Conservation (phyloP, 2,797 vertebrate species). For the Sebastes baramenuke region DNA sequence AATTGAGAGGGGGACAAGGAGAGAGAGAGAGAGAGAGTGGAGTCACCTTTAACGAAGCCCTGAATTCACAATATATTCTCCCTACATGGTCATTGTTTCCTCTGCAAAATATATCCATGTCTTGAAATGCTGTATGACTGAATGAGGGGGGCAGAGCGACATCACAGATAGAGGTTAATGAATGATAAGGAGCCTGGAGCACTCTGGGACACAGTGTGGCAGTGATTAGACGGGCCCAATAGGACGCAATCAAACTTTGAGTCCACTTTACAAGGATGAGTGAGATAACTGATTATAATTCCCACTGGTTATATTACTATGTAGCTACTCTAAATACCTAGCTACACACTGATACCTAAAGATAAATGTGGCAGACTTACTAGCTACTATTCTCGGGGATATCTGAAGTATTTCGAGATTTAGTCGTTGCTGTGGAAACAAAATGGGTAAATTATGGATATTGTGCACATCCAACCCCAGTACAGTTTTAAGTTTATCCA, state of each 20-base stretch:
- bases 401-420: neutral
- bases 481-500: neutral
- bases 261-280: conserved; percentile 59
- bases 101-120: conserved; percentile 77
- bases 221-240: conserved; percentile 70
- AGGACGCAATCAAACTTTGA: conserved; percentile 67
- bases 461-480: neutral
- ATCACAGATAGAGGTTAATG: conserved; percentile 88
- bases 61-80: conserved; percentile 87
- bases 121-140: conserved; percentile 72
- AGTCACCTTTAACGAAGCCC: conserved; percentile 92
- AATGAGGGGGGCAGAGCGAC: conserved; percentile 66
- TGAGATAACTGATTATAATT: conserved; percentile 63
- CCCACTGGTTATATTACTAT: conserved; percentile 40
- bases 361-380: conserved; percentile 1
- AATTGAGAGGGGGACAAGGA: conserved; percentile 80
- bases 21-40: conserved; percentile 63
- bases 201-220: conserved; percentile 71
- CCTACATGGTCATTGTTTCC: conserved; percentile 81
- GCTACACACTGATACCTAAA: conserved; percentile 2
- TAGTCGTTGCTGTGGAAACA: neutral
- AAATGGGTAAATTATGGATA: conserved; percentile 4
- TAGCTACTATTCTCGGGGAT: neutral
- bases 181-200: conserved; percentile 84
- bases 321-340: conserved; percentile 20